Percentiles rank a stretch among this genome's conserved stretches.
phyloP scores from a whole-genome alignment of 2,797 vertebrate species.

The Microcaecilia unicolor region DNA sequence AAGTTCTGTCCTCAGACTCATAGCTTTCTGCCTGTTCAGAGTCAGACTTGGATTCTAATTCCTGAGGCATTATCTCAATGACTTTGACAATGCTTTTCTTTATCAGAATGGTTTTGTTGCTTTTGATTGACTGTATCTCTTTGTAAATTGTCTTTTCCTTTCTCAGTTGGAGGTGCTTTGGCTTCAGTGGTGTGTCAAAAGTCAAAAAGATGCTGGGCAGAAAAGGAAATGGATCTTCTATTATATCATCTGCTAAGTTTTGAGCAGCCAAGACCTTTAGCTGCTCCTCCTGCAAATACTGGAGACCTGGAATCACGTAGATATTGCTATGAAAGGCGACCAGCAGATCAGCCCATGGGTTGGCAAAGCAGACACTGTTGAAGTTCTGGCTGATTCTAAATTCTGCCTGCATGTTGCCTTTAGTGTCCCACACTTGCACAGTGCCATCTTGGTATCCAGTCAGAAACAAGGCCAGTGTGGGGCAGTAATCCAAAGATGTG shows the following conservation, averaged over 20 bases:
- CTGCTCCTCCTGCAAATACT: slow-evolving; percentile 14
- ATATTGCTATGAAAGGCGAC: slow-evolving; percentile 33
- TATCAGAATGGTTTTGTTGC: too few relatives aligned
- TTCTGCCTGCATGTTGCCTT: slow-evolving; percentile 29
- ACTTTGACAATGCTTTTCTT: too few relatives aligned
- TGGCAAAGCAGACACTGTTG: slow-evolving; percentile 42
- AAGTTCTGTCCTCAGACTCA: too few relatives aligned
- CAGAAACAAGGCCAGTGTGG: slow-evolving; percentile 28
- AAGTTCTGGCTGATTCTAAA: slow-evolving; percentile 33
- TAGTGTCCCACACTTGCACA: slow-evolving; percentile 35
- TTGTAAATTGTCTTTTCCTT: too few relatives aligned
- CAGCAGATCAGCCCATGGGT: slow-evolving; percentile 37
- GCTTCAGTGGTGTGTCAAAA: slow-evolving; percentile 31
- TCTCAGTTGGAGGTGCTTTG: too few relatives aligned
- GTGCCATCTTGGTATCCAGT: slow-evolving; percentile 22
- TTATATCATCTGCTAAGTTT: slow-evolving; percentile 19
- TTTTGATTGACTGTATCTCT: too few relatives aligned
- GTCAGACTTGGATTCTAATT: too few relatives aligned
- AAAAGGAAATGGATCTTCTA: slow-evolving; percentile 26
- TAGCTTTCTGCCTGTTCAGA: too few relatives aligned
- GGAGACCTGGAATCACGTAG: slow-evolving; percentile 34
- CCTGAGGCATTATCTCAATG: too few relatives aligned
- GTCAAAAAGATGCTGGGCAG: slow-evolving; percentile 25
- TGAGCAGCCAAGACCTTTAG: slow-evolving; percentile 10
- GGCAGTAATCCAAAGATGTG: slow-evolving; percentile 39